A percentile compares a stretch with the other conserved stretches of the same genome.
Conservation (phyloP, 2,888 invertebrate genomes). For the Synergus itoensis region DNA sequence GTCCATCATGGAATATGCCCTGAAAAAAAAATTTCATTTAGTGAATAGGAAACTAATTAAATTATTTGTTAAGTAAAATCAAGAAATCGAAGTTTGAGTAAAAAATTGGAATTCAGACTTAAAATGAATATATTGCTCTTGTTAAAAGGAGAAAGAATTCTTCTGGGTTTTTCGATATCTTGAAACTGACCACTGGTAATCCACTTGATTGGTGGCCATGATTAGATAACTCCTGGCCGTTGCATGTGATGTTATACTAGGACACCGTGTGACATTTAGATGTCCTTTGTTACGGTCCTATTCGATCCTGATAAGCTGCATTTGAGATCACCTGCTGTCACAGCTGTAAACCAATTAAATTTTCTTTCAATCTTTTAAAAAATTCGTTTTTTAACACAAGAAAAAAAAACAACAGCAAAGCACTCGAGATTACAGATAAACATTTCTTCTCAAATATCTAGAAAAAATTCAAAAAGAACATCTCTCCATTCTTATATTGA, state of each 20-base stretch:
- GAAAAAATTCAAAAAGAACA: too few species aligned
- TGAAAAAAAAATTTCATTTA: constrained; percentile 65
- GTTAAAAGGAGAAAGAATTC: not conserved
- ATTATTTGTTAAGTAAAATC: too few species aligned
- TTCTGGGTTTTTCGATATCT: constrained; percentile 14
- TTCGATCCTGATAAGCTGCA: constrained; percentile 64
- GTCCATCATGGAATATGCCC: constrained; percentile 98
- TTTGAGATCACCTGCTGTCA: constrained; percentile 74
- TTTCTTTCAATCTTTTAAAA: not conserved
- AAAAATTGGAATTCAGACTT: not conserved
- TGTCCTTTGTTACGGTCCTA: constrained; percentile 63
- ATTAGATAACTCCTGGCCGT: constrained; percentile 72
- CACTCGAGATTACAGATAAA: not conserved
- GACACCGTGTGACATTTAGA: constrained; percentile 72
- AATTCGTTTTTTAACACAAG: not conserved
- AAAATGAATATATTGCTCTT: not conserved
- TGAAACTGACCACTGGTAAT: constrained; percentile 78
- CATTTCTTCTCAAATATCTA: too few species aligned
- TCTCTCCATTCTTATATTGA: too few species aligned
- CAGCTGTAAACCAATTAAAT: constrained; percentile 56
- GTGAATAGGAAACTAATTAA: too few species aligned
- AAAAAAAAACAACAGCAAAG: not conserved
- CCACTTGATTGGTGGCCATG: constrained; percentile 79
- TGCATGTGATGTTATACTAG: constrained; percentile 71
- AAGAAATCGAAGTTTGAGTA: too few species aligned